Percentiles rank a stretch among this genome's conserved stretches.
These are phyloP conservation scores for Ostrea denselamellosa DNA, from an alignment of 1,140 invertebrate genomes.

Conservation along the genomic window DNA sequence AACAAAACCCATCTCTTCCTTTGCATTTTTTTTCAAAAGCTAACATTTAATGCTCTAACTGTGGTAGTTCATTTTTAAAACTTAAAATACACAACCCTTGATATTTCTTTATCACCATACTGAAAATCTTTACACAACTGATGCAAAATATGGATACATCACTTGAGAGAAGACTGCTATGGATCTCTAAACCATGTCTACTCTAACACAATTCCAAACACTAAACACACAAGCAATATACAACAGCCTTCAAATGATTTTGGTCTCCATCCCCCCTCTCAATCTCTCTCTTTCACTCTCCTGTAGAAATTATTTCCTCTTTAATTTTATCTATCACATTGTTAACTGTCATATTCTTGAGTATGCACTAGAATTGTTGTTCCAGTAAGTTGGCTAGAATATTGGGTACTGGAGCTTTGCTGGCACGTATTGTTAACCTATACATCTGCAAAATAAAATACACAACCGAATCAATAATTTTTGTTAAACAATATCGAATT, in stretches of 20 bases:
- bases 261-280: not conserved
- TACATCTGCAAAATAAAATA: slow-evolving; percentile 90
- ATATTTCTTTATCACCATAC: not conserved
- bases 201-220: slow-evolving; percentile 7
- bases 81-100: slow-evolving; percentile 18
- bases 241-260: not conserved
- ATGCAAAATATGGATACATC: not conserved
- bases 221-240: slow-evolving; percentile 4
- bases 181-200: not conserved
- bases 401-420: slow-evolving; percentile 93
- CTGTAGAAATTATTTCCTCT: slow-evolving; percentile 4
- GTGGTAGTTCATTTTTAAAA: not conserved
- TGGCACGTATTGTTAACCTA: slow-evolving; percentile 96
- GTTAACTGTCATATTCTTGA: not conserved
- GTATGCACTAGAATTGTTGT: slow-evolving; percentile 76
- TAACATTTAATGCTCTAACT: not conserved
- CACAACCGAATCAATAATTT: no score
- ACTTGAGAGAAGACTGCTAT: not conserved
- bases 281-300: not conserved
- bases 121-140: not conserved
- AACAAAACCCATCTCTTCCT: not conserved
- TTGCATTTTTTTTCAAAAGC: not conserved
- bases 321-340: slow-evolving; percentile 9
- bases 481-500: no score
- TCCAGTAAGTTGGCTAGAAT: slow-evolving; percentile 78